Evolutionary conservation across 1,140 invertebrate species (phyloP), one percentile per base, ranked within the genome.

Genomic region (Drosophila murphyi): DNA sequence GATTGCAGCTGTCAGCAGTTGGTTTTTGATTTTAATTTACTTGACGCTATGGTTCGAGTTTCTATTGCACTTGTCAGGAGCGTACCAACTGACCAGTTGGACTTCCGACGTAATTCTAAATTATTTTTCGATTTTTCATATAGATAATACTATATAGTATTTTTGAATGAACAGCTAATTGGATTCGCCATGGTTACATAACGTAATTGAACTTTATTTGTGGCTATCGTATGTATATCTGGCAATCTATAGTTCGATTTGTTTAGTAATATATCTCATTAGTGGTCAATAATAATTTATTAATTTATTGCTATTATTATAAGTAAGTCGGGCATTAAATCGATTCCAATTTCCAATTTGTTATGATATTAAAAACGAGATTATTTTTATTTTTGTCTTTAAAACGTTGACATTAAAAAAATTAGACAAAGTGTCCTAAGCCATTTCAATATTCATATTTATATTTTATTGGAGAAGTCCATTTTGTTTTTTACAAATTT

Each of bases 1-100:
- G 71, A 79, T 37, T 88, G 80, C 82, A 87, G 72, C 48, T 45
- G 45, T 87, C 83, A 71, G 59, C 76, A 77, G 51, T 65, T 43
- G 48, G 55, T 63, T 60, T 28, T 28, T 57, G 78, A 35, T 64
- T 67, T 62, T 67, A 64, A 77, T 82, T 75, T 68, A 83, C 52
- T 41, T 41, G 34, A 35, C 56, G 32, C 39, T 64, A 62, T 56
- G 55, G 68, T n/a, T 47, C 69, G 29, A 56, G 45, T 50, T 39
- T 60, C 41, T 56, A 10, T 32, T 52, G n/a, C 55, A 20, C 45
- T 41, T 72, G 68, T 82, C 80, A 83, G 64, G 7, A 56, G 39
- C 55, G 65, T 65, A 50, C 39, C 4, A 43, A 35, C 72, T 72
- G 72, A 43, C 39, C 29, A 43, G 59, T 50, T 57, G 45, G 45